Evolutionary conservation across 2,113 vertebrate genomes (phyloP), one percentile per base, ranked within the genome.

Genomic region (Chaetorhynchus papuensis): DNA sequence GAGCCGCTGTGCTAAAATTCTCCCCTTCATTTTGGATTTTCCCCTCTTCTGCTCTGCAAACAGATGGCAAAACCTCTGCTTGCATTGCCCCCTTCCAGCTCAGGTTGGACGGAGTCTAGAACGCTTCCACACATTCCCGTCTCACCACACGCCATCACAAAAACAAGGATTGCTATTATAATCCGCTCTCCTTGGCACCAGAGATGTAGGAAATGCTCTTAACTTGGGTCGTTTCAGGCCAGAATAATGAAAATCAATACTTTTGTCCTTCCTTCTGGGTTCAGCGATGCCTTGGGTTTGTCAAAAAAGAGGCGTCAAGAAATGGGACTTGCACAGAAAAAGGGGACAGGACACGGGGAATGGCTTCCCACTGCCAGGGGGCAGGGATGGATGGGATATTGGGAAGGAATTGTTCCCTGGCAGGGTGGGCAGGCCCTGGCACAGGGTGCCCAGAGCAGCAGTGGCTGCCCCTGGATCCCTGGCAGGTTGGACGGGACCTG

Each of bases 261-360:
- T 45, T 41, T 18, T 7, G 30, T 50, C 26, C 26, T 85, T 60
- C 31, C 13, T 74, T 20, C 44, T 45, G 37, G 33, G n/a, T 37
- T 37, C 14, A 18, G 17, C 4, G 11, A n/a, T 3, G 15, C 3
- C 22, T 37, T 23, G 13, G 15, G 21, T 13, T 50, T 1, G 4
- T 59, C 1, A 0, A 31, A 59, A 59, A 54, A 54, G 53, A 47
- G 15, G 2, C 0, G 2, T 3, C 11, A 6, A n/a, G 21, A 61
- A 72, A 45, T 16, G 17, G 17, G 57, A 9, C 4, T 9, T 7
- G n/a, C 6, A 17, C 7, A 22, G 19, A 79, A 4, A 14, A 1
- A 23, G 49, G n/a, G n/a, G n/a, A n/a, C 57, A 47, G 41, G 23
- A 30, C 28, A 5, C 2, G 16, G 26, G 37, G 15, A 39, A 37